Evolutionary conservation across 92 coral and sea anemone species (phyloP).

Genomic region (Porites rus): DNA sequence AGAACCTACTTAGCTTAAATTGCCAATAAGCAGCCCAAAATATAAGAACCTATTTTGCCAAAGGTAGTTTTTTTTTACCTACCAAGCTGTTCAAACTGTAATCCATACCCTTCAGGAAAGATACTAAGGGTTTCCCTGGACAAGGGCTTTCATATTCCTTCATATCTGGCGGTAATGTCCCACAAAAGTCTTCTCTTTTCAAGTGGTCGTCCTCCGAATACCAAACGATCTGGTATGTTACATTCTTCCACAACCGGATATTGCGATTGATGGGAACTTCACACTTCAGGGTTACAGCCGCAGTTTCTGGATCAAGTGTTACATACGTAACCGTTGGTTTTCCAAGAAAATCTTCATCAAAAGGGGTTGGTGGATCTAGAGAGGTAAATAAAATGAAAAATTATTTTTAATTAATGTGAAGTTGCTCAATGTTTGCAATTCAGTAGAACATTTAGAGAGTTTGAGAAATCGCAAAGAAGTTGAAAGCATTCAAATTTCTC

Average conservation of each 20-base stretch:
- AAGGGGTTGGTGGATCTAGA: not conserved
- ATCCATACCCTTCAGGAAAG: not conserved
- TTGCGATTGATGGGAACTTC: not conserved
- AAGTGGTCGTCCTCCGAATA: not conserved
- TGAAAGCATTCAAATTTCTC: no score
- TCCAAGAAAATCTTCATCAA: not conserved
- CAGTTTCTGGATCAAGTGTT: not conserved
- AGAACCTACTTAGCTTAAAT: no score
- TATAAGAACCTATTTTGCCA: no score
- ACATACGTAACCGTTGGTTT: not conserved
- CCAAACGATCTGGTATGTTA: not conserved
- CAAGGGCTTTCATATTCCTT: not conserved
- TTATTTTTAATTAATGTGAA: no score
- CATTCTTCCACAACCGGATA: not conserved
- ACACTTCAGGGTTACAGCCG: not conserved
- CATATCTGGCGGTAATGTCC: not conserved
- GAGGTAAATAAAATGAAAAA: not conserved
- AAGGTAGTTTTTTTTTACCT: not conserved
- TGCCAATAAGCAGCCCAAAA: no score
- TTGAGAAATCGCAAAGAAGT: no score
- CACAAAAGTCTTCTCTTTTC: not conserved
- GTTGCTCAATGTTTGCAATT: no score
- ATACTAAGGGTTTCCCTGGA: conserved; percentile 1
- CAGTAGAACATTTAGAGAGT: no score
- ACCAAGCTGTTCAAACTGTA: not conserved